Percentiles rank a stretch among this genome's conserved stretches.
Evolutionary conservation across 2,113 vertebrate genomes (phyloP).

Genomic region (Brachionichthys hirsutus): DNA sequence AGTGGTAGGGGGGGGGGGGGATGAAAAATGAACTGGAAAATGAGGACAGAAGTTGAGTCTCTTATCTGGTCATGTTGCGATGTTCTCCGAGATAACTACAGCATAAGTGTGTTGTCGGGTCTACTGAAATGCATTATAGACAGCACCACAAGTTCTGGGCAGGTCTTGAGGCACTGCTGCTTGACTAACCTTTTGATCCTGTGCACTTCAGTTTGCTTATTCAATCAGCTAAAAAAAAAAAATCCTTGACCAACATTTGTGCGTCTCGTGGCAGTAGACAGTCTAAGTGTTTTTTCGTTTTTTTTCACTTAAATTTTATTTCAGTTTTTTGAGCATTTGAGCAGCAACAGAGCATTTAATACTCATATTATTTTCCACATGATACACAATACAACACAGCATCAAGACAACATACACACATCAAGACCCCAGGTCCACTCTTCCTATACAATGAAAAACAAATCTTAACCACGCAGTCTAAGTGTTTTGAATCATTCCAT

Average conservation of each 20-base stretch:
- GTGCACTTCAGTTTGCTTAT: conserved; percentile 29
- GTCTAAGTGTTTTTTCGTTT: conserved; percentile 26
- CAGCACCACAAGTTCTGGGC: conserved; percentile 13
- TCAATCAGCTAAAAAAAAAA: conserved; percentile 49
- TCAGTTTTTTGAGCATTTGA: too few species aligned
- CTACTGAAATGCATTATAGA: conserved; percentile 52
- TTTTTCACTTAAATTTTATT: too few species aligned
- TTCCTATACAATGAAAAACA: too few species aligned
- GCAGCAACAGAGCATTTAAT: too few species aligned
- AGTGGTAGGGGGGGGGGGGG: neutral
- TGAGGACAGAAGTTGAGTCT: conserved; percentile 55
- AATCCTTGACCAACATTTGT: conserved; percentile 39
- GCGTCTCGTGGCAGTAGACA: conserved; percentile 13
- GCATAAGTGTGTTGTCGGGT: conserved; percentile 58
- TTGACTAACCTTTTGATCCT: conserved; percentile 41
- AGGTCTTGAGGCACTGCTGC: conserved; percentile 22
- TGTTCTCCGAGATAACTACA: conserved; percentile 59
- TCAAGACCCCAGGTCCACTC: too few species aligned
- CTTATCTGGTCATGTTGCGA: conserved; percentile 56
- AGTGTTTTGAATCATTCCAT: conserved; percentile 23
- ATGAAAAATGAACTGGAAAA: conserved; percentile 65
- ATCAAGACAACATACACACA: too few species aligned
- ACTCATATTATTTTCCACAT: too few species aligned
- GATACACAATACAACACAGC: too few species aligned
- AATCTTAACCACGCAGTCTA: too few species aligned